These are phyloP conservation scores for Trichomycterus rosablanca DNA, from an alignment of 2,113 vertebrate genomes.

Conservation along the genomic window DNA sequence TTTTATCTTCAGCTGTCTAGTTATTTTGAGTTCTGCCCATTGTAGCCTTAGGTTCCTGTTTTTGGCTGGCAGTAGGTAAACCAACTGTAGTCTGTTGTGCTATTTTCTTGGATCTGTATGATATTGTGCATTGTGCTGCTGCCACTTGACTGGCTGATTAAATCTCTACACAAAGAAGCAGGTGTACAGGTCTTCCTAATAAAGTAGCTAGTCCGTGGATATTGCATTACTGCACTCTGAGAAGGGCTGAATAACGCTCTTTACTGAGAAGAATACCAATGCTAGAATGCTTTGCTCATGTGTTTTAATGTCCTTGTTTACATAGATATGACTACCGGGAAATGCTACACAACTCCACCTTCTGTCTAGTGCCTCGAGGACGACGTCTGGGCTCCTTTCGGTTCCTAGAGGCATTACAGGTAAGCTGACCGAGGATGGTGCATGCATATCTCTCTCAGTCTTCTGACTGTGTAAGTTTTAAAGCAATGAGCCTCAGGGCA, in stretches of 20 bases:
- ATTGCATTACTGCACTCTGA: no score
- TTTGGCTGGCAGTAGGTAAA: no score
- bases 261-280: background rate
- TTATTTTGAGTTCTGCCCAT: no score
- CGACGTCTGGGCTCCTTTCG: conserved; percentile 96
- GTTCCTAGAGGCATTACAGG: conserved; percentile 92
- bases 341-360: conserved; percentile 99
- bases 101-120: no score
- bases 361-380: conserved; percentile 97
- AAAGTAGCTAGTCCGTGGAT: no score
- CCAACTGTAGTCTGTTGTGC: no score
- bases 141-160: no score
- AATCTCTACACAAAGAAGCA: no score
- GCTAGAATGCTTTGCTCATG: background rate
- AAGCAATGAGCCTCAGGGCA: conserved; percentile 27
- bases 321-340: conserved; percentile 98
- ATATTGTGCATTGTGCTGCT: no score
- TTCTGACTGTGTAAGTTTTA: conserved; percentile 6
- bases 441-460: background rate
- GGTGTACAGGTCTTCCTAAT: no score
- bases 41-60: no score
- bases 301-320: conserved; percentile 11
- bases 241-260: background rate
- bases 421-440: conserved; percentile 50
- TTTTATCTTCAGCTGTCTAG: no score